phyloP scores from a whole-genome alignment of 2,113 vertebrate species.

The Peromyscus californicus region DNA sequence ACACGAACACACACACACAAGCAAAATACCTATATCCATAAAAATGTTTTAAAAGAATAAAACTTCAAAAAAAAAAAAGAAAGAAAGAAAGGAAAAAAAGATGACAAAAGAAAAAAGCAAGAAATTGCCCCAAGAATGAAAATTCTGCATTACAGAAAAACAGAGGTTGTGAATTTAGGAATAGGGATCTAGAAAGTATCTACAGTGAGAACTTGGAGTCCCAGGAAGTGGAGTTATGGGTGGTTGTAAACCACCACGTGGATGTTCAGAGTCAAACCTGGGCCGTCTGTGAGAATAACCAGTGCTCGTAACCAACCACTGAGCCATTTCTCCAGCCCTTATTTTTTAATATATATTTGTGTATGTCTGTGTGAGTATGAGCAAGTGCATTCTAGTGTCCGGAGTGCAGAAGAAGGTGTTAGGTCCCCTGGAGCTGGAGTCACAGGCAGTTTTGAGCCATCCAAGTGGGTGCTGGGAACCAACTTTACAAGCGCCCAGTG shows the following conservation, averaged over 20 bases:
- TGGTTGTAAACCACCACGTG: too few relatives aligned
- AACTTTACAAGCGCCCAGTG: not conserved
- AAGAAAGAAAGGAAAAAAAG: not conserved
- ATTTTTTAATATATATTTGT: not conserved
- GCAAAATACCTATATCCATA: not conserved
- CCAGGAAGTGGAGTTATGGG: not conserved
- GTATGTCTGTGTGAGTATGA: not conserved
- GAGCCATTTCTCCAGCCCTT: not conserved
- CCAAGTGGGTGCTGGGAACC: not conserved
- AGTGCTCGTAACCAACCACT: not conserved
- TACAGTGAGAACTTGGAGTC: not conserved
- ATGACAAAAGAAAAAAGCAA: not conserved
- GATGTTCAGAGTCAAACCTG: not conserved
- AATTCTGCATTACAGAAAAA: constrained; percentile 5
- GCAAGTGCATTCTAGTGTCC: not conserved
- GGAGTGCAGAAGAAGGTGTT: not conserved
- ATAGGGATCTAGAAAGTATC: not conserved
- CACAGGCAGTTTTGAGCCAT: not conserved
- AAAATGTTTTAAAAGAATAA: not conserved
- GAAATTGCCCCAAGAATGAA: not conserved
- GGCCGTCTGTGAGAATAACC: not conserved
- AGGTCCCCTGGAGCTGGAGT: not conserved
- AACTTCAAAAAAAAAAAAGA: constrained; percentile 22
- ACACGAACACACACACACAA: not conserved
- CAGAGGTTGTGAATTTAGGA: not conserved